Conservation (phyloP, 2,797 vertebrate species). For the Lacerta agilis region DNA sequence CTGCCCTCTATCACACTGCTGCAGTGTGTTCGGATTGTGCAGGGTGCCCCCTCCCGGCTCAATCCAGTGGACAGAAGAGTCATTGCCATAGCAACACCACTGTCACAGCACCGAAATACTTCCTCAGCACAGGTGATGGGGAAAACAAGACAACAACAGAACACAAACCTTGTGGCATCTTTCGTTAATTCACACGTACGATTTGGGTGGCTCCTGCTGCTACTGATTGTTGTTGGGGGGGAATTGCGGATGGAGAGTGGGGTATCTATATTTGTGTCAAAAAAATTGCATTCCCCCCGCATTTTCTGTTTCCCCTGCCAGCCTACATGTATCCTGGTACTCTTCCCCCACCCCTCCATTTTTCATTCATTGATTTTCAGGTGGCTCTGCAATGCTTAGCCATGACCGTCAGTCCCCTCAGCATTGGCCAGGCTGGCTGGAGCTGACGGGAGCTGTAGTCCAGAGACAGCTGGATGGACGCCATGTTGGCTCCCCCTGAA, state of each 20-base stretch:
- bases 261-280: neutral
- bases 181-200: neutral
- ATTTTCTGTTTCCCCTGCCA: neutral
- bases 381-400: neutral
- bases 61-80: conserved; percentile 29
- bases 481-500: too few species aligned
- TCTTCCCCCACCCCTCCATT: neutral
- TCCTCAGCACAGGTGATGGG: conserved; percentile 8
- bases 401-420: too few species aligned
- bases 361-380: neutral
- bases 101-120: conserved; percentile 24
- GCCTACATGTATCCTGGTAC: neutral
- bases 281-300: neutral
- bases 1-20: neutral
- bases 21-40: conserved; percentile 7
- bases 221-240: neutral
- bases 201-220: neutral
- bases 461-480: too few species aligned
- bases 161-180: neutral
- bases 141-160: conserved; percentile 15
- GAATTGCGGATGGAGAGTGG: too few species aligned
- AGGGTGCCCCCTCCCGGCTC: too few species aligned
- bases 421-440: too few species aligned
- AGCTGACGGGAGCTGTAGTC: too few species aligned
- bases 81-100: conserved; percentile 45